A percentile compares a stretch with the other conserved stretches of the same genome.
Conservation (phyloP, 2,113 vertebrate species). For the Paraplagusia blochii region DNA sequence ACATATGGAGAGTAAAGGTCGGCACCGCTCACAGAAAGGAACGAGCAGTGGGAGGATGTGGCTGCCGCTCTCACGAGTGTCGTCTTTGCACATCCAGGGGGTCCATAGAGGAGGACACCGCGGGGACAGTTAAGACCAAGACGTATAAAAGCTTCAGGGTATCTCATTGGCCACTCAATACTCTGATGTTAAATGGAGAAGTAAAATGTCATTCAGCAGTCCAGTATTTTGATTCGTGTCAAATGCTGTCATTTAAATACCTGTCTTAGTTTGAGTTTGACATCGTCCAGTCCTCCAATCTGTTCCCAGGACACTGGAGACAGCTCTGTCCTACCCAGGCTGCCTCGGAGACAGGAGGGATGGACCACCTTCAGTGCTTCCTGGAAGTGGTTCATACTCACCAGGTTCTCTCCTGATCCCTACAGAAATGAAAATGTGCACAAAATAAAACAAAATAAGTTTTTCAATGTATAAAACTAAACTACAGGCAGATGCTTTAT, state of each 20-base stretch:
- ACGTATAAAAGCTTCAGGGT: constrained; percentile 84
- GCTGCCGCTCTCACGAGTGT: constrained; percentile 86
- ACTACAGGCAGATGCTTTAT: neutral
- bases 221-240: neutral
- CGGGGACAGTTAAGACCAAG: constrained; percentile 85
- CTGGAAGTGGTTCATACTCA: constrained; percentile 80
- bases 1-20: constrained; percentile 92
- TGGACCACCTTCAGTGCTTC: constrained; percentile 84
- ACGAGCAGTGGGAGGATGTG: constrained; percentile 81
- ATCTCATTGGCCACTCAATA: constrained; percentile 91
- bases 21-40: constrained; percentile 86
- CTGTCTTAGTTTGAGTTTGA: constrained; percentile 91
- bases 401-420: constrained; percentile 60
- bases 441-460: too few species aligned
- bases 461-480: too few species aligned
- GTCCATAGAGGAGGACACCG: constrained; percentile 89
- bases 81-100: constrained; percentile 94
- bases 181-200: constrained; percentile 71
- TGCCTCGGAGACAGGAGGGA: constrained; percentile 85
- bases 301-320: constrained; percentile 85
- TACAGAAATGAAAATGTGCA: constrained; percentile 57
- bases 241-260: constrained; percentile 56
- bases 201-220: neutral
- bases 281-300: constrained; percentile 91
- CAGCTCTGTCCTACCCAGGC: constrained; percentile 81